These are phyloP conservation scores for Scelioninae gen. 2 DNA, from an alignment of 2,888 invertebrate species.

Conservation along the genomic window DNA sequence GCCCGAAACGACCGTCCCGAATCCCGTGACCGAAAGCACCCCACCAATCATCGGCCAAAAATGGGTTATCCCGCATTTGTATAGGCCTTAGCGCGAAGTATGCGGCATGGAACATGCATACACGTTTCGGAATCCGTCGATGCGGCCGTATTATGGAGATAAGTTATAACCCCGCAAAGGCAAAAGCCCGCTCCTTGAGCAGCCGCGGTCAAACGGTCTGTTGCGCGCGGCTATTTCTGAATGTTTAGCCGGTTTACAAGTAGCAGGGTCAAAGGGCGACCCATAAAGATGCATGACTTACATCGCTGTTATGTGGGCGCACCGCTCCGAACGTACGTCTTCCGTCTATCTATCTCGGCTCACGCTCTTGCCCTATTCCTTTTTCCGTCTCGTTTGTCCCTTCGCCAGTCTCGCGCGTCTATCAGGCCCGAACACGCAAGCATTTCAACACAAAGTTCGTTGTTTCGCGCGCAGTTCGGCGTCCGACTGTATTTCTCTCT, in stretches of 20 bases:
- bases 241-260: slow-evolving; percentile 74
- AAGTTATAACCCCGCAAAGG: slow-evolving; percentile 65
- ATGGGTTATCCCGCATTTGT: slow-evolving; percentile 36
- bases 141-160: slow-evolving; percentile 64
- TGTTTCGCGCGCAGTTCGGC: slow-evolving; percentile 56
- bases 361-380: slow-evolving; percentile 28
- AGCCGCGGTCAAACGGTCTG: slow-evolving; percentile 59
- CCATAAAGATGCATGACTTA: slow-evolving; percentile 74
- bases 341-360: slow-evolving; percentile 70
- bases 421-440: slow-evolving; percentile 50
- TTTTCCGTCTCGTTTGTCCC: slow-evolving; percentile 40
- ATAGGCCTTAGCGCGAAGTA: slow-evolving; percentile 41
- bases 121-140: slow-evolving; percentile 61
- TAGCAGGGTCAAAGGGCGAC: slow-evolving; percentile 73
- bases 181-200: slow-evolving; percentile 59
- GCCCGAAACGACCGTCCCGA: slow-evolving; percentile 8
- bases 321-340: slow-evolving; percentile 67
- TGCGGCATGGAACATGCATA: slow-evolving; percentile 53
- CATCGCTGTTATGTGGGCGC: slow-evolving; percentile 72
- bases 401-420: slow-evolving; percentile 55
- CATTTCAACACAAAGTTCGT: slow-evolving; percentile 49
- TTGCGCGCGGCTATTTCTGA: slow-evolving; percentile 71
- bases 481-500: slow-evolving; percentile 57
- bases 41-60: slow-evolving; percentile 39
- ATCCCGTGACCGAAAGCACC: slow-evolving; percentile 13